Evolutionary conservation across 2,797 vertebrate species (phyloP), one percentile per base, ranked within the genome.

Genomic region (Gobionotothen gibberifrons): DNA sequence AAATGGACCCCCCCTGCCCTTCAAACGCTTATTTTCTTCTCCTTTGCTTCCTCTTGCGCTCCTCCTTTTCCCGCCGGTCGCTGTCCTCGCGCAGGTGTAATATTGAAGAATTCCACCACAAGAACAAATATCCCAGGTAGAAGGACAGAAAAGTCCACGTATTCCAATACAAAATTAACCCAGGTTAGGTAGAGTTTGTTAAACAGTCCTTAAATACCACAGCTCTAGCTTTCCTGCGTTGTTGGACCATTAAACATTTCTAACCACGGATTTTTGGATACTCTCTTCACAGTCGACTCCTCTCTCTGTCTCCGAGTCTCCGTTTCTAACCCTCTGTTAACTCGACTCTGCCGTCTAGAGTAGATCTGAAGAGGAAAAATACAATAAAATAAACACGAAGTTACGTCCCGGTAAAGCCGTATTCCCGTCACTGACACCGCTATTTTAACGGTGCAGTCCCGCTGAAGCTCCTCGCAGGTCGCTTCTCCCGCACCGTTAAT

Each of bases 401-500:
- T 19, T 15, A 51, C 7, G 83, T 81, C 72, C 72, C 46, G 1
- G 63, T 21, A 10, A 32, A 76, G 47, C 54, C 17, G 52, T 14
- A 53, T 48, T 49, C 69, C 78, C 54, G 76, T 71, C 49, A 47
- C 46, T 69, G 65, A 48, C 68, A 19, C 43, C 54, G 44, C 29
- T 12, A 55, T 66, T 26, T 70, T 49, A n/a, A 21, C 78, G 26
- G 74, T 9, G 6, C 66, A 17, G 79, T 84, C 83, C 81, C 60
- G 83, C 55, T 70, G 78, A 52, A 78, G 63, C 79, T 80, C 81
- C 75, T 26, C 26, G 21, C 79, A 69, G 73, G 66, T 47, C 81
- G 76, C 82, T 42, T 79, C 87, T 86, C 85, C 63, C 39, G 78
- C 79, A 60, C 83, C 17, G 79, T 63, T 90, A 89, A 91, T 90